Evolutionary conservation across 2,113 vertebrate genomes (phyloP).

Genomic region (Oplegnathus fasciatus): DNA sequence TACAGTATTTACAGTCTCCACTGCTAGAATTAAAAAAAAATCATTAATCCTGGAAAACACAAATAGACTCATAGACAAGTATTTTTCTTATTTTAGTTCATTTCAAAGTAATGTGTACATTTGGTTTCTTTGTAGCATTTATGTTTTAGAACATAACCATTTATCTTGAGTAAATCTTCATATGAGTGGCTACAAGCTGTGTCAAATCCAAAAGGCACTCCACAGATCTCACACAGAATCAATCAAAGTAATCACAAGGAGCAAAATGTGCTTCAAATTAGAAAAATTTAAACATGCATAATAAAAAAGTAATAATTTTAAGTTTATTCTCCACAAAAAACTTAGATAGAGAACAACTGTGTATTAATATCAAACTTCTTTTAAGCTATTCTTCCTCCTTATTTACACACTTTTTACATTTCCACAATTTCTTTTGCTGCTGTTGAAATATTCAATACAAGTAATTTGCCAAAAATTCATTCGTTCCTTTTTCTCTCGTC

Average conservation of each 20-base stretch:
- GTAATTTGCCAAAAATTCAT: background rate
- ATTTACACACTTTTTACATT: background rate
- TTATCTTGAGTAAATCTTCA: background rate
- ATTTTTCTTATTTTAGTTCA: background rate
- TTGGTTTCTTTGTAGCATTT: background rate
- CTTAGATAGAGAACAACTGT: background rate
- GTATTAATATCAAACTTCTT: background rate
- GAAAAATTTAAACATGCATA: background rate
- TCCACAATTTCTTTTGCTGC: background rate
- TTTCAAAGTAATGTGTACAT: background rate
- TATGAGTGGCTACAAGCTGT: background rate
- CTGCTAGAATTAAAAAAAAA: background rate
- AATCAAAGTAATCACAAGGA: background rate
- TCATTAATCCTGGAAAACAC: background rate
- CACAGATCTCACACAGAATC: background rate
- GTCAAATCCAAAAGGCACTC: background rate
- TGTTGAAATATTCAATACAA: background rate
- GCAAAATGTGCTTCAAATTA: background rate
- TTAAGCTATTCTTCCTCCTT: background rate
- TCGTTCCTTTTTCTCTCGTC: background rate
- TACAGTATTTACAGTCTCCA: background rate
- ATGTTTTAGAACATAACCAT: background rate
- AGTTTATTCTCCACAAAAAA: background rate
- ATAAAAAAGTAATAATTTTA: background rate
- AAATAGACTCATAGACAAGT: background rate